A percentile compares a stretch with the other conserved stretches of the same genome.
Conservation (phyloP, 2,797 vertebrate genomes). For the Artibeus lituratus region DNA sequence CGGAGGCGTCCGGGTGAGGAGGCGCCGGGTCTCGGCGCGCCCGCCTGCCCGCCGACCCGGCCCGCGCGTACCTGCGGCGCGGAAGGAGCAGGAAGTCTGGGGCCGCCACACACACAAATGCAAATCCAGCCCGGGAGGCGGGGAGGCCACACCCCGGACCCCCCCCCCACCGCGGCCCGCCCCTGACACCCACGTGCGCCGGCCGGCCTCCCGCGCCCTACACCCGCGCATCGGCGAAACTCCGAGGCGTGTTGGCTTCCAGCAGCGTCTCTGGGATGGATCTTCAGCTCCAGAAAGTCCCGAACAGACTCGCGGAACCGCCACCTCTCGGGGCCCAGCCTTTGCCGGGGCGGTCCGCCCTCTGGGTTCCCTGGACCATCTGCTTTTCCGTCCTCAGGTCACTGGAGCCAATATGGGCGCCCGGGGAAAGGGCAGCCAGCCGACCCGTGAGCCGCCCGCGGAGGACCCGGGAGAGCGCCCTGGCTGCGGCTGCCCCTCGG, state of each 20-base stretch:
- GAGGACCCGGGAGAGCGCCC: neutral
- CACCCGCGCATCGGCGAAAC: neutral
- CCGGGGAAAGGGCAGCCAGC: neutral
- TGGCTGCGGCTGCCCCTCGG: neutral
- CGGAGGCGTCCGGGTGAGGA: conserved; percentile 28
- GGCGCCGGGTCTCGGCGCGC: conserved; percentile 37
- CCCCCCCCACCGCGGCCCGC: neutral
- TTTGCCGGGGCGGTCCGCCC: neutral
- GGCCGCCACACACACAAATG: conserved; percentile 62
- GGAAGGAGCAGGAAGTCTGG: conserved; percentile 77
- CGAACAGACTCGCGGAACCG: neutral
- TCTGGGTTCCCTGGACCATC: neutral
- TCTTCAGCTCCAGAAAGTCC: neutral
- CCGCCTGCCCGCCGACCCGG: neutral
- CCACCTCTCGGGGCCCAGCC: neutral
- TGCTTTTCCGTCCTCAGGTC: neutral
- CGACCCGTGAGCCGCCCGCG: neutral
- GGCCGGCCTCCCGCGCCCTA: neutral
- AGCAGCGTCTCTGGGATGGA: neutral
- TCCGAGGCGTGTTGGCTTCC: neutral
- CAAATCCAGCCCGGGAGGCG: conserved; percentile 69
- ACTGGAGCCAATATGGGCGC: neutral
- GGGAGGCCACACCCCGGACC: conserved; percentile 67
- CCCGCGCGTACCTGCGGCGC: conserved; percentile 73
- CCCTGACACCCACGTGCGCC: conserved; percentile 59